Evolutionary conservation across 1,140 invertebrate species (phyloP).

Genomic region (Nephila pilipes): DNA sequence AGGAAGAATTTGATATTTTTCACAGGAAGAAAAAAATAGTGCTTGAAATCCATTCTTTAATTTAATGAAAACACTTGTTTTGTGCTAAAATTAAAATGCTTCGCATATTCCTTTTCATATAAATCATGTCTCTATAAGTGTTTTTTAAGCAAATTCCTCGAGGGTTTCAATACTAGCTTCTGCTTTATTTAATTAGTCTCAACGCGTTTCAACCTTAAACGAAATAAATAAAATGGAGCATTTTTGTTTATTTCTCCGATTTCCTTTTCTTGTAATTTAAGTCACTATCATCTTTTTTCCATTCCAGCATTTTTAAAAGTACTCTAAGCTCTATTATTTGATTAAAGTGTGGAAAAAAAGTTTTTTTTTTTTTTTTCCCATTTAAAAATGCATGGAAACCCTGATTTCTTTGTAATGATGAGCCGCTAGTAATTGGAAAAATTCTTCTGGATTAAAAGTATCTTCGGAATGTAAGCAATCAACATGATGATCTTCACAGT

Average conservation of each 20-base stretch:
- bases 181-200: conserved; percentile 4
- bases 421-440: no score
- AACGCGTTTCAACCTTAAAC: not conserved
- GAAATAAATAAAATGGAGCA: not conserved
- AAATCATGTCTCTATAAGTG: not conserved
- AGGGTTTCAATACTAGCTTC: conserved; percentile 14
- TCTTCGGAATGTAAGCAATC: no score
- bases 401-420: no score
- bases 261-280: not conserved
- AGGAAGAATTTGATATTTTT: not conserved
- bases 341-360: not conserved
- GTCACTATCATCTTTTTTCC: not conserved
- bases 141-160: conserved; percentile 25
- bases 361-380: not conserved
- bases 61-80: conserved; percentile 61
- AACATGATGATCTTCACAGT: no score
- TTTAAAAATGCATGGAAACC: no score
- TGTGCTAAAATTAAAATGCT: conserved; percentile 46
- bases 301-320: not conserved
- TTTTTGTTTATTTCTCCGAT: not conserved
- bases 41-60: conserved; percentile 27
- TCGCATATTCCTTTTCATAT: not conserved
- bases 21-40: not conserved
- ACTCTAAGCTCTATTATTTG: not conserved
- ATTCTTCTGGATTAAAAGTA: no score